Evolutionary conservation across 2,113 vertebrate species (phyloP).

Genomic region (Oreocharis arfaki): DNA sequence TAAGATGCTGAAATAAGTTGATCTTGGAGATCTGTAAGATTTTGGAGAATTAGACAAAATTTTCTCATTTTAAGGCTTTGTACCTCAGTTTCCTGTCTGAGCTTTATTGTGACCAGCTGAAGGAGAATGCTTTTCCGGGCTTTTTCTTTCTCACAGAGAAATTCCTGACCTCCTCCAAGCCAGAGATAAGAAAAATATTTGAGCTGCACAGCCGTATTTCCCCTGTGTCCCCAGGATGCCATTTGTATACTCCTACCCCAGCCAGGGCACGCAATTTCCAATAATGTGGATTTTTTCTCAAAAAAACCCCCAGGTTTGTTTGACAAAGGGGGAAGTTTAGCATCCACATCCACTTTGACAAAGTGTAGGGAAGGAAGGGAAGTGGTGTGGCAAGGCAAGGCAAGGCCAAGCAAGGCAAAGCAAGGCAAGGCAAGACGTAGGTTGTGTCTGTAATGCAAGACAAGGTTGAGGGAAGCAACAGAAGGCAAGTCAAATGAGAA

Average conservation of each 20-base stretch:
- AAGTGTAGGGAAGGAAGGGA: neutral
- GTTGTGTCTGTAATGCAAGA: neutral
- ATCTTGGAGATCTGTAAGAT: neutral
- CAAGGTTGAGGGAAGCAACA: neutral
- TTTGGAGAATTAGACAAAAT: neutral
- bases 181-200: neutral
- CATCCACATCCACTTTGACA: neutral
- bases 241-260: neutral
- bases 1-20: neutral
- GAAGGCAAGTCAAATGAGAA: neutral
- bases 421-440: too few relatives aligned
- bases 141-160: neutral
- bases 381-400: neutral
- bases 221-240: neutral
- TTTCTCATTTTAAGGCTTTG: accelerated
- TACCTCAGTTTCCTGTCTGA: neutral
- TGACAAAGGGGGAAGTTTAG: neutral
- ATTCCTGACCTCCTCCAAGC: neutral
- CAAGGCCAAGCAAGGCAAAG: neutral
- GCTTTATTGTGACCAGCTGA: accelerated
- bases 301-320: neutral
- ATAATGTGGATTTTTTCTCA: accelerated
- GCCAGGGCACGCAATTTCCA: neutral
- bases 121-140: neutral
- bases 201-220: neutral